A percentile compares a stretch with the other conserved stretches of the same genome.
Evolutionary conservation across 2,888 invertebrate species (phyloP).

Genomic region (Cylindroiulus punctatus): DNA sequence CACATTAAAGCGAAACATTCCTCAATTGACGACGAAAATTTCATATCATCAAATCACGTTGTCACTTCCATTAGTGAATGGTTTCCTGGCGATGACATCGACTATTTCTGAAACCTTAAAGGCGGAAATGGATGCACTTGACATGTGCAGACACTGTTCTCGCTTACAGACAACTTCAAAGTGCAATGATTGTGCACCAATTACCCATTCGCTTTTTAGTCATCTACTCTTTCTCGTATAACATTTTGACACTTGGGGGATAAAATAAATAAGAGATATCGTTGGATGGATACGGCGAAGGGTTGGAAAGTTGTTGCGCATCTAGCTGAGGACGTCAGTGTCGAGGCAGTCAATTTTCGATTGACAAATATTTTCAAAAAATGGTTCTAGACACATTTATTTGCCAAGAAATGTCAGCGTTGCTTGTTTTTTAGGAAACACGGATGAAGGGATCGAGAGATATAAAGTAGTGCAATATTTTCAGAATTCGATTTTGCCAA

Average conservation of each 20-base stretch:
- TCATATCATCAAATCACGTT: neutral
- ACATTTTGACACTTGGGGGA: neutral
- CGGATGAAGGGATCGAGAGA: too few species aligned
- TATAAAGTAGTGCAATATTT: too few species aligned
- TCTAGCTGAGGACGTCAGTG: neutral
- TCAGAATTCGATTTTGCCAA: too few species aligned
- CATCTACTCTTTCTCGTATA: neutral
- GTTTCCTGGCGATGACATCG: neutral
- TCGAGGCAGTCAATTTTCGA: neutral
- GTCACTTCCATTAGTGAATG: slow-evolving; percentile 1
- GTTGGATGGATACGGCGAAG: neutral
- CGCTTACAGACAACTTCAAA: neutral
- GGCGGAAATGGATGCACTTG: neutral
- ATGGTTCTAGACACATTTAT: too few species aligned
- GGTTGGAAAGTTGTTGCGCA: neutral
- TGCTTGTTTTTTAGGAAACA: too few species aligned
- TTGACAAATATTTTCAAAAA: too few species aligned
- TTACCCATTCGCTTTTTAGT: neutral
- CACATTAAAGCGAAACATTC: too few species aligned
- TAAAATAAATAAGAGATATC: neutral
- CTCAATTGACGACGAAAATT: neutral
- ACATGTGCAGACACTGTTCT: neutral
- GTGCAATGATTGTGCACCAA: neutral
- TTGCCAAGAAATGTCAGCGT: too few species aligned
- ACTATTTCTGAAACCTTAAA: neutral